These are phyloP conservation scores for Mormoops blainvillei DNA, from an alignment of 2,113 vertebrate species.

Conservation along the genomic window DNA sequence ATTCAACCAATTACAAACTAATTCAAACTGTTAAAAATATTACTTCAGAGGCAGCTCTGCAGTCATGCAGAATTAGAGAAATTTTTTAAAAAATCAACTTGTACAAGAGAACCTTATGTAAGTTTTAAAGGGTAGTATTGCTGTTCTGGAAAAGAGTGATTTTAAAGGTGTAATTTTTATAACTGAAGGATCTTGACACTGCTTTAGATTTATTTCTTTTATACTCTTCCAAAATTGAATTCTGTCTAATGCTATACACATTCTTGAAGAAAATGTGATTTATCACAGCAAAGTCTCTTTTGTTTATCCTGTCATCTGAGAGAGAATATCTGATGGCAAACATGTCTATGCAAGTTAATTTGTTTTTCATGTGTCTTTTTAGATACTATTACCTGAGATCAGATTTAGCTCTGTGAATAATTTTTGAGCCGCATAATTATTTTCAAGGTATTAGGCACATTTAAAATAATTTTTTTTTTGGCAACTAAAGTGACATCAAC, in stretches of 20 bases:
- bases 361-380: neutral
- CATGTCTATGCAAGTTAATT: neutral
- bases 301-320: neutral
- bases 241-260: neutral
- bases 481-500: slow-evolving; percentile 3
- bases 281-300: neutral
- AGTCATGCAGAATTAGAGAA: neutral
- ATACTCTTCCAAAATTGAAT: slow-evolving; percentile 51
- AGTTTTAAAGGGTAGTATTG: neutral
- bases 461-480: neutral
- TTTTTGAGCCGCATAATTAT: slow-evolving; percentile 36
- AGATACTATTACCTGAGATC: neutral
- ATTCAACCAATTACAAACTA: neutral
- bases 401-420: neutral
- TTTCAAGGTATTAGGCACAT: neutral
- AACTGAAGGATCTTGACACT: slow-evolving; percentile 12
- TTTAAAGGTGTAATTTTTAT: neutral
- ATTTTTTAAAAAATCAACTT: neutral
- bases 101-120: neutral
- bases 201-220: slow-evolving; percentile 37
- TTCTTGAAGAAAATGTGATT: slow-evolving; percentile 32
- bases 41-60: neutral
- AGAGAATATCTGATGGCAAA: neutral
- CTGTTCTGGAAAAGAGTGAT: neutral
- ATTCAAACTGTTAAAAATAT: neutral